These are phyloP conservation scores for Scomber scombrus DNA, from an alignment of 2,113 vertebrate genomes.

Conservation along the genomic window DNA sequence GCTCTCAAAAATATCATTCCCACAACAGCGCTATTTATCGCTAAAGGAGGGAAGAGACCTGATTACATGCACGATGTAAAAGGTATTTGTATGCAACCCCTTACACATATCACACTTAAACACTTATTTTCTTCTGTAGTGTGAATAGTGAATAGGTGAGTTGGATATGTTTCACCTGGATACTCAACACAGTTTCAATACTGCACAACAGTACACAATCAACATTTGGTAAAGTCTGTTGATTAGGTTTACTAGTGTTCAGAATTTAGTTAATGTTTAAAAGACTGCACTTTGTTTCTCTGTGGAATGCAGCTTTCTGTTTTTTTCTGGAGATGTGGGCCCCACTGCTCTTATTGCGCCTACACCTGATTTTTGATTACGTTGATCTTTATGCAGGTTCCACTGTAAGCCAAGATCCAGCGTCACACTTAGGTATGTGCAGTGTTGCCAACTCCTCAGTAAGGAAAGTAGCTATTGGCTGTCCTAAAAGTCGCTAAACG, in stretches of 20 bases:
- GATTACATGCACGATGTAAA: neutral
- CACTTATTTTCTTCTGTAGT: neutral
- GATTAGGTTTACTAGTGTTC: neutral
- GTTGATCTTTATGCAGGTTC: neutral
- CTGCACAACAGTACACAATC: neutral
- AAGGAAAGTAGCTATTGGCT: too few species aligned
- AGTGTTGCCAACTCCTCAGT: too few species aligned
- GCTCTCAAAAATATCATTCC: conserved; percentile 32
- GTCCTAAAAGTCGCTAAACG: too few species aligned
- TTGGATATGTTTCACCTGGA: neutral
- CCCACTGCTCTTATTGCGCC: neutral
- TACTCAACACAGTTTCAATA: neutral
- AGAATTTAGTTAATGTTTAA: neutral
- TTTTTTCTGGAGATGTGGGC: neutral
- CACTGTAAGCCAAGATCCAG: neutral
- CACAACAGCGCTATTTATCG: conserved; percentile 26
- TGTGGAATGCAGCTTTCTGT: neutral
- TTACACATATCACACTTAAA: conserved; percentile 1
- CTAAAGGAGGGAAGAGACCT: conserved; percentile 1
- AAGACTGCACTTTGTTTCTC: neutral
- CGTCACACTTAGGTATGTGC: neutral
- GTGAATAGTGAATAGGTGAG: conserved; percentile 7
- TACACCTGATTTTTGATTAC: neutral
- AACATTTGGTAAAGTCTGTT: neutral
- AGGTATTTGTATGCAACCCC: conserved; percentile 1